Evolutionary conservation across 2,113 vertebrate genomes (phyloP).

Genomic region (Picathartes gymnocephalus): DNA sequence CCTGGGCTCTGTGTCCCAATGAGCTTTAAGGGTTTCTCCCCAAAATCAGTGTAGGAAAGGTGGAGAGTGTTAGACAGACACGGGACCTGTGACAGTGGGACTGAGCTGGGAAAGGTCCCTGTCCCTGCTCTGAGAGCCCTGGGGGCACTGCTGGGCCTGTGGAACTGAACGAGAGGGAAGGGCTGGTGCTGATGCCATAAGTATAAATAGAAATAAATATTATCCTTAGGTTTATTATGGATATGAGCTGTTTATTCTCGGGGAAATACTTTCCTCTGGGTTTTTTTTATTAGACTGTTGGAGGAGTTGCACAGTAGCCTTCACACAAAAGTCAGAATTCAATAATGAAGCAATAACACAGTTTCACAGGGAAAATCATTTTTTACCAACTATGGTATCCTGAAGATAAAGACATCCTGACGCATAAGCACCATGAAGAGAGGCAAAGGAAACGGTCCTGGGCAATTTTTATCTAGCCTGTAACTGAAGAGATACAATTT

Average conservation of each 20-base stretch:
- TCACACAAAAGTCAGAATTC: not conserved
- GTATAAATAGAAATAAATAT: not conserved
- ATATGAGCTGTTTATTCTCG: not conserved
- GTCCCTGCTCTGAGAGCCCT: not conserved
- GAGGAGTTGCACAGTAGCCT: not conserved
- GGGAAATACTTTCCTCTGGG: not conserved
- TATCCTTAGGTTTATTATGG: not conserved
- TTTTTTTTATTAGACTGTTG: not conserved
- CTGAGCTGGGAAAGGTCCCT: not conserved
- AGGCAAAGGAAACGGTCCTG: not conserved
- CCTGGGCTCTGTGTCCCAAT: not conserved
- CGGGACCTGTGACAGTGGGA: not conserved
- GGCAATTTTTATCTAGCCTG: not conserved
- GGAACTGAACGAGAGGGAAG: not conserved
- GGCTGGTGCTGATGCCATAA: not conserved
- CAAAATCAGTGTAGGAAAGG: not conserved
- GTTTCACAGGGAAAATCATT: not conserved
- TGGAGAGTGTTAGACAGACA: not conserved
- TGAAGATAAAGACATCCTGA: not conserved
- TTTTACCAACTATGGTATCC: not conserved
- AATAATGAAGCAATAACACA: not conserved
- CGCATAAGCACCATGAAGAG: not conserved
- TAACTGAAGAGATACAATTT: conserved; percentile 36
- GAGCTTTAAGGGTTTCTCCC: not conserved
- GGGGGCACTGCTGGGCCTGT: not conserved